Percentiles rank a stretch among this genome's conserved stretches.
These are phyloP conservation scores for Ctenopoma kingsleyae DNA, from an alignment of 2,797 vertebrate species.

Conservation along the genomic window DNA sequence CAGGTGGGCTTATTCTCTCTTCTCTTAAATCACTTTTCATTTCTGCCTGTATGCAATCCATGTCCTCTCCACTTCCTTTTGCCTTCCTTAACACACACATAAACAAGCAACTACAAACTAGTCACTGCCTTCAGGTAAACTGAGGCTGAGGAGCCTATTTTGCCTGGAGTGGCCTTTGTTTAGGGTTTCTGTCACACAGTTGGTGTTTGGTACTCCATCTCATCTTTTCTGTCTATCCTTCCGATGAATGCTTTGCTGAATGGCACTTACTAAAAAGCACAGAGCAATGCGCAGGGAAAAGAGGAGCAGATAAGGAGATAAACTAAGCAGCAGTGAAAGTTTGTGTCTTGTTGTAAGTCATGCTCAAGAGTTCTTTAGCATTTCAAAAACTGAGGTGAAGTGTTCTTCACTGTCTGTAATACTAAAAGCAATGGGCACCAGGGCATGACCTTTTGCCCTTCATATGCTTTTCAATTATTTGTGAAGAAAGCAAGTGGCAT, in stretches of 20 bases:
- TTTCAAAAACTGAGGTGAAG: conserved; percentile 30
- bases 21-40: not conserved
- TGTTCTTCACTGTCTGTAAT: conserved; percentile 29
- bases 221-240: conserved; percentile 16
- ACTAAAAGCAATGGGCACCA: not conserved
- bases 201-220: conserved; percentile 31
- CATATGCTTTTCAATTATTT: conserved; percentile 40
- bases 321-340: conserved; percentile 22
- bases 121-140: conserved; percentile 44
- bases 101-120: conserved; percentile 1
- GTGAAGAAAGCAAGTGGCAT: conserved; percentile 20
- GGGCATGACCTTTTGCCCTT: conserved; percentile 30
- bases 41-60: not conserved
- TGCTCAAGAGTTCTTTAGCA: conserved; percentile 28
- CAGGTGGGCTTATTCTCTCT: not conserved
- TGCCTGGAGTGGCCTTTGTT: conserved; percentile 52
- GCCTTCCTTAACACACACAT: conserved; percentile 11
- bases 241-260: conserved; percentile 31
- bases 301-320: not conserved
- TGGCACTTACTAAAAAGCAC: conserved; percentile 27
- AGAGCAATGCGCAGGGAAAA: conserved; percentile 15
- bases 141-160: conserved; percentile 38
- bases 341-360: conserved; percentile 9
- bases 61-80: conserved; percentile 6
- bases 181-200: conserved; percentile 42